Evolutionary conservation across 35 echinoderm and acorn worm genomes (phyloP).

Genomic region (Holothuria glaberrima): DNA sequence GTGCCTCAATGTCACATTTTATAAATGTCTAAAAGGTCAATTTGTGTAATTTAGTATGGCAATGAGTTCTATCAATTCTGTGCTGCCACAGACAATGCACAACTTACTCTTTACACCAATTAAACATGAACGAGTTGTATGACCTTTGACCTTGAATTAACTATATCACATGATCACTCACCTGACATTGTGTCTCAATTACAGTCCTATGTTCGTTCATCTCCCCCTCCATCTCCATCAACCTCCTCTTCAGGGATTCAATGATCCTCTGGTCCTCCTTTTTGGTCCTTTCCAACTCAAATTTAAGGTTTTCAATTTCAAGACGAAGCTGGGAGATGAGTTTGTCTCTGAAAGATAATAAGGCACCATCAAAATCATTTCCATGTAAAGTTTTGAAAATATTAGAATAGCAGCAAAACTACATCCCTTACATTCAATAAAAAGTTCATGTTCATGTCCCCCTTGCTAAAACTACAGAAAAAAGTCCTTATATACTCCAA

Average conservation of each 20-base stretch:
- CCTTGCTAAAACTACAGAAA: too few relatives aligned
- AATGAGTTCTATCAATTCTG: too few relatives aligned
- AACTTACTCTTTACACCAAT: not conserved
- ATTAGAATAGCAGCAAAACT: not conserved
- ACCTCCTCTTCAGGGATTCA: conserved; percentile 79
- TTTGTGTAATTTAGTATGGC: too few relatives aligned
- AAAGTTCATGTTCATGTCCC: too few relatives aligned
- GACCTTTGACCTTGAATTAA: not conserved
- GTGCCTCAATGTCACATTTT: too few relatives aligned
- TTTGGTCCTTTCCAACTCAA: conserved; percentile 82
- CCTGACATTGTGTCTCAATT: conserved; percentile 74
- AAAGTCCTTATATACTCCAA: too few relatives aligned
- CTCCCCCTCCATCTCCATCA: conserved; percentile 84
- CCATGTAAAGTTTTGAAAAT: not conserved
- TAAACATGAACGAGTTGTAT: not conserved
- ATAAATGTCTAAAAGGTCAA: too few relatives aligned
- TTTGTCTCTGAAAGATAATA: conserved; percentile 65
- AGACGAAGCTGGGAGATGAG: conserved; percentile 87
- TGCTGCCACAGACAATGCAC: too few relatives aligned
- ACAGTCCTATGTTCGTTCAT: conserved; percentile 72
- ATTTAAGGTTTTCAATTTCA: conserved; percentile 85
- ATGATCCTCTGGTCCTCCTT: conserved; percentile 95
- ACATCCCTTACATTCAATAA: too few relatives aligned
- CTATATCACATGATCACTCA: conserved; percentile 39
- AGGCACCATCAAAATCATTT: not conserved